These are phyloP conservation scores for Bujurquina vittata DNA, from an alignment of 2,113 vertebrate genomes.

Conservation along the genomic window DNA sequence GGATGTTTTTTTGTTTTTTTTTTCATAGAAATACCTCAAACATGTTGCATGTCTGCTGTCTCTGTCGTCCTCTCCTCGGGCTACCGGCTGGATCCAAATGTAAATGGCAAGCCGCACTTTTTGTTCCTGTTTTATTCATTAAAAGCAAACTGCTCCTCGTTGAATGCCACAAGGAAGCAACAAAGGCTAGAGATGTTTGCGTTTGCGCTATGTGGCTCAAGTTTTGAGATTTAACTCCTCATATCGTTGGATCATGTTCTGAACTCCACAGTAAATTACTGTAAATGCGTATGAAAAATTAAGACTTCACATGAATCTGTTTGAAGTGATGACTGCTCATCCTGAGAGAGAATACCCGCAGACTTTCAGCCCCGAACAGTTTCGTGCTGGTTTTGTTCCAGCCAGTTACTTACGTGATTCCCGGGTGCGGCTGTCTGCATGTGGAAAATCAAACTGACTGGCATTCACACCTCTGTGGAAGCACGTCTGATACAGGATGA, in stretches of 20 bases:
- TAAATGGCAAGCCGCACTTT: not conserved
- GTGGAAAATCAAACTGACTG: not conserved
- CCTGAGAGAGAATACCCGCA: not conserved
- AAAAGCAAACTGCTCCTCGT: not conserved
- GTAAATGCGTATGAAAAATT: not conserved
- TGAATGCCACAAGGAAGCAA: slow-evolving; percentile 14
- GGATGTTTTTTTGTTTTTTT: slow-evolving; percentile 25
- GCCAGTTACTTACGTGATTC: not conserved
- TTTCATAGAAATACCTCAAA: slow-evolving; percentile 43
- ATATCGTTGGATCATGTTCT: fast-evolving
- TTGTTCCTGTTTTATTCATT: slow-evolving; percentile 17
- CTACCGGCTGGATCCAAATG: slow-evolving; percentile 20
- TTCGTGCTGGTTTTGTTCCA: not conserved
- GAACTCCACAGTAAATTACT: not conserved
- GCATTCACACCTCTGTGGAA: not conserved
- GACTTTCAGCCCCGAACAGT: not conserved
- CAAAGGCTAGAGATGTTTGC: not conserved
- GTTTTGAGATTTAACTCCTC: not conserved
- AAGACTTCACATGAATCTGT: not conserved
- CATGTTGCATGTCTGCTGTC: not conserved
- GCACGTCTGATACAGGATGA: not conserved
- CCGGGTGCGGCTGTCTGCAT: not conserved
- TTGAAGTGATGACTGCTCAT: not conserved
- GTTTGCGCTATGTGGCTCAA: not conserved
- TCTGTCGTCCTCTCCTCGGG: not conserved